Conservation (phyloP, 2,113 vertebrate genomes). For the Cervus canadensis region DNA sequence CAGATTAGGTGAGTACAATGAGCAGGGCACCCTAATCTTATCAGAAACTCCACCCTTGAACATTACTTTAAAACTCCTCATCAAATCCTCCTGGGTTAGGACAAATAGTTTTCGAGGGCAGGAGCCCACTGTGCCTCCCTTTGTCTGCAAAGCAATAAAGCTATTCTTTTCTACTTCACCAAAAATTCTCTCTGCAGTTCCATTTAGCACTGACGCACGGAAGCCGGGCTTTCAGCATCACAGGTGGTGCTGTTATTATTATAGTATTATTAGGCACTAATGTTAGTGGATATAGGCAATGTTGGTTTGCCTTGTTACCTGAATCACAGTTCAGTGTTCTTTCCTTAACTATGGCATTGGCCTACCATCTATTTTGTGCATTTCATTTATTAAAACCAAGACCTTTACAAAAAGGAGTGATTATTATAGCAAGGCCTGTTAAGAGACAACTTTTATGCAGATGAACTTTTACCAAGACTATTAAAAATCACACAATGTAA, state of each 20-base stretch:
- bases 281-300: neutral
- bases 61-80: neutral
- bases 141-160: neutral
- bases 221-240: neutral
- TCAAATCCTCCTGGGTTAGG: neutral
- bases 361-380: neutral
- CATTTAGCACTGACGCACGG: neutral
- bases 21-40: neutral
- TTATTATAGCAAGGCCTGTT: neutral
- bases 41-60: neutral
- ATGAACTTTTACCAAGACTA: neutral
- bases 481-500: neutral
- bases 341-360: neutral
- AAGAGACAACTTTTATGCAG: neutral
- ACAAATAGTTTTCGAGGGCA: neutral
- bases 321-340: neutral
- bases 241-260: neutral
- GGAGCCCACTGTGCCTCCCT: neutral
- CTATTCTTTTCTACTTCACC: neutral
- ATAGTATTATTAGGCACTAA: neutral
- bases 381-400: slow-evolving; percentile 1
- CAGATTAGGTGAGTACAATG: neutral
- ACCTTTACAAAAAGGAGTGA: neutral
- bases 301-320: neutral
- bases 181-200: neutral